phyloP scores from a whole-genome alignment of 2,888 invertebrate species.

The Tachystola acroxantha region DNA sequence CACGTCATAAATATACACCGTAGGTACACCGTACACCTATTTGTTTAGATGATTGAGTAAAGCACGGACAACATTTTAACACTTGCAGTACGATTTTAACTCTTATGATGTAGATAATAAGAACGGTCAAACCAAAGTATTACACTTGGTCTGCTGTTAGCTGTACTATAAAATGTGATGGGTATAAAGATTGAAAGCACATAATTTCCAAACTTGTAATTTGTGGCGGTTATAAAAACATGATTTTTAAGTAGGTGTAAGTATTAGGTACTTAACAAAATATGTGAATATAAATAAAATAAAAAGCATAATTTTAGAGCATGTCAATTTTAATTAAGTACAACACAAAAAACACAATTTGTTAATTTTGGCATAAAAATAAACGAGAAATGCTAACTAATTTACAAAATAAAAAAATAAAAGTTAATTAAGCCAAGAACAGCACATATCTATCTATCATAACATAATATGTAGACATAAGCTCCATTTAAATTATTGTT shows the following conservation, averaged over 20 bases:
- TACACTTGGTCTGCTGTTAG: no score
- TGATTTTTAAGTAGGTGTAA: not conserved
- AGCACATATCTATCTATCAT: conserved; percentile 2
- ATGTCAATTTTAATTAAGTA: conserved; percentile 8
- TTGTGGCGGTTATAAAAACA: no score
- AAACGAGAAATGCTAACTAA: conserved; percentile 4
- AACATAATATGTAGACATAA: not conserved
- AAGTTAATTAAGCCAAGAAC: not conserved
- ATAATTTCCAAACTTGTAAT: no score
- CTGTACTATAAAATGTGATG: no score
- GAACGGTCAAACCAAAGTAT: no score
- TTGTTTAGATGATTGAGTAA: no score
- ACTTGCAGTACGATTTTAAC: no score
- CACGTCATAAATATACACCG: no score
- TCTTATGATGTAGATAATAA: no score
- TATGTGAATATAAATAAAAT: conserved; percentile 3
- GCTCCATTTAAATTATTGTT: not conserved
- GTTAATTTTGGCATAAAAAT: conserved; percentile 6
- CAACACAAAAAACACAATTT: conserved; percentile 5
- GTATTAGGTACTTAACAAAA: not conserved
- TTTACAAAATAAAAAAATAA: not conserved
- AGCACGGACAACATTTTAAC: no score
- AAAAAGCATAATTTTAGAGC: conserved; percentile 11
- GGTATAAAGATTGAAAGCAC: no score
- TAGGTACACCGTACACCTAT: no score